A percentile compares a stretch with the other conserved stretches of the same genome.
Evolutionary conservation across 1,140 invertebrate genomes (phyloP).

Genomic region (Sinonovacula constricta): DNA sequence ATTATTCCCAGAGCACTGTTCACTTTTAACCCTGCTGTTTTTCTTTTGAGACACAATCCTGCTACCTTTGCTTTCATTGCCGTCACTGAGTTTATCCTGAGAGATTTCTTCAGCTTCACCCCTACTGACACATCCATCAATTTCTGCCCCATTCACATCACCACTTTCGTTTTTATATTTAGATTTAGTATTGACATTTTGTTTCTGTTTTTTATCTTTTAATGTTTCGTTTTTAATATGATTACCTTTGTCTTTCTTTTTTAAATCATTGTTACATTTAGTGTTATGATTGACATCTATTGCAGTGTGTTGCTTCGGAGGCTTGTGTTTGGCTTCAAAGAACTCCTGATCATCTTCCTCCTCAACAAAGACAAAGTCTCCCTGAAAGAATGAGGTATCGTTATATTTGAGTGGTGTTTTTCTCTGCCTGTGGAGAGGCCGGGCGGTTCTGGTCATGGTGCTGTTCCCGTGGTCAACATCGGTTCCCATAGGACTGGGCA

Average conservation of each 20-base stretch:
- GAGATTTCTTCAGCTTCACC: not conserved
- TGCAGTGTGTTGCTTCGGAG: not conserved
- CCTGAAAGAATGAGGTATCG: slow-evolving; percentile 51
- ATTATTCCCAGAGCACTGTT: not conserved
- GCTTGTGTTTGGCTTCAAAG: slow-evolving; percentile 21
- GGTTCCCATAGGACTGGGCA: slow-evolving; percentile 25
- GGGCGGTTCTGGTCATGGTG: slow-evolving; percentile 28
- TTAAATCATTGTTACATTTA: not conserved
- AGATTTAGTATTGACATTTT: not conserved
- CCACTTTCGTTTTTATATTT: too few relatives aligned
- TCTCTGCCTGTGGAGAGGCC: slow-evolving; percentile 23
- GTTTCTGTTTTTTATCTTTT: not conserved
- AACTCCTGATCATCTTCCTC: slow-evolving; percentile 28
- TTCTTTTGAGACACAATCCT: not conserved
- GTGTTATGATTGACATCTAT: slow-evolving; percentile 35
- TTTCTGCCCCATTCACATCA: too few relatives aligned
- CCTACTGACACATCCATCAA: not conserved
- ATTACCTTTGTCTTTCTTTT: not conserved
- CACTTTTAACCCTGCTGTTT: not conserved
- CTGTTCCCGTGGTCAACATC: slow-evolving; percentile 44
- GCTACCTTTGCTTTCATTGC: not conserved
- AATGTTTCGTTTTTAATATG: not conserved
- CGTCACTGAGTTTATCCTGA: not conserved
- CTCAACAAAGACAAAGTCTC: slow-evolving; percentile 51
- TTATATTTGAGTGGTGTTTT: slow-evolving; percentile 50